Evolutionary conservation across 1,140 invertebrate species (phyloP), one percentile per base, ranked within the genome.

Genomic region (Lasioglossum baleicum): DNA sequence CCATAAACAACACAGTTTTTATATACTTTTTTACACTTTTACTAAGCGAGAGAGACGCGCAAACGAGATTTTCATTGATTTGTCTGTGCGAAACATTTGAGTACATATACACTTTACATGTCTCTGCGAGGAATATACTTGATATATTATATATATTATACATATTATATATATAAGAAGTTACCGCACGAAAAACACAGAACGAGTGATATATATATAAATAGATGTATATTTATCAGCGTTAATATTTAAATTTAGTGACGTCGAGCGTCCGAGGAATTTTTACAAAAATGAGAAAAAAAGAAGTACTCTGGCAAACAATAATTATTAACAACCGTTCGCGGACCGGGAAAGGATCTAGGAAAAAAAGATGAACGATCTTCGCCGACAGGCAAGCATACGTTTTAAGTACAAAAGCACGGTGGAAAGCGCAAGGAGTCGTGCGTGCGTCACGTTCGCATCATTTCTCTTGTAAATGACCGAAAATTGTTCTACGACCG

Each of bases 341-440:
- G 69, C 35, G 51, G 13, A 77, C 13, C n/a, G 63, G 22, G 40
- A 42, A 64, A 51, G 22, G n/a, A 40, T 56, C 53, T 17, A 7
- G 4, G 20, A 56, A 42, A 4, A 48, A 7, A 7, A n/a, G 64
- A 67, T 2, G 53, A 65, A 51, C 22, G 67, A 81, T 48, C 85
- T 91, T 83, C 91, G 88, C 88, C 89, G 89, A 88, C 89, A 87
- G 85, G 85, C 88, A 51, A 82, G 85, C 82, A 89, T 85, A 87
- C 65, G 85, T 90, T 90, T 90, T 90, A 89, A 92, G 90, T 92
- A 92, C 91, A 92, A 53, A 92, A 91, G 35, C 84, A 87, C 65
- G 65, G 61, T 74, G 61, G 53, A 35, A 82, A 75, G 60, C 75
- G 77, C 80, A 82, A 44, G 8, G 31, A 61, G 60, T 84, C 74